A percentile compares a stretch with the other conserved stretches of the same genome.
Evolutionary conservation across 2,113 vertebrate species (phyloP).

Genomic region (Microcebus tavaratra): DNA sequence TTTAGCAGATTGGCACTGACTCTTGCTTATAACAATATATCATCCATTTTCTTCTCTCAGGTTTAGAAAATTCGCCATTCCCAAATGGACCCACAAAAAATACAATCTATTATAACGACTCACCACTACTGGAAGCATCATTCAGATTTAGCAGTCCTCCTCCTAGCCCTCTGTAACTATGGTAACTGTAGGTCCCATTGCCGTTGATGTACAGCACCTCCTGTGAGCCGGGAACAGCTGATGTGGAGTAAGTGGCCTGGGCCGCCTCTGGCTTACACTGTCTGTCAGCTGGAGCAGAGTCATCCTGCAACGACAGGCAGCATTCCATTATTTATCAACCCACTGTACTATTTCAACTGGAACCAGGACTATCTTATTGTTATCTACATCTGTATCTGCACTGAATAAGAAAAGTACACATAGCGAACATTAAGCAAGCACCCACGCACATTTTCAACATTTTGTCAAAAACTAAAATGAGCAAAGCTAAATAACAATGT

Average conservation of each 20-base stretch:
- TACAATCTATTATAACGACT: slow-evolving; percentile 74
- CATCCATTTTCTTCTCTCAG: not conserved
- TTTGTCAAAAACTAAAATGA: slow-evolving; percentile 37
- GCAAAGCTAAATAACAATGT: not conserved
- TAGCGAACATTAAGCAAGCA: slow-evolving; percentile 13
- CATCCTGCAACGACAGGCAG: slow-evolving; percentile 84
- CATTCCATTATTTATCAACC: slow-evolving; percentile 15
- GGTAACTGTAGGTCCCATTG: slow-evolving; percentile 92
- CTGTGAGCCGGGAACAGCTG: slow-evolving; percentile 88
- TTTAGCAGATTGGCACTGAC: not conserved
- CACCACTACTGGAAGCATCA: slow-evolving; percentile 89
- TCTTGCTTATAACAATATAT: not conserved
- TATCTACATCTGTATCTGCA: not conserved
- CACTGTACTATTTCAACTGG: not conserved
- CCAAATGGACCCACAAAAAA: not conserved
- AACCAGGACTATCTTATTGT: not conserved
- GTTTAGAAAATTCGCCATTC: not conserved
- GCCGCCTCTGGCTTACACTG: slow-evolving; percentile 87
- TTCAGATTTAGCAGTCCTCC: slow-evolving; percentile 90
- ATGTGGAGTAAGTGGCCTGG: slow-evolving; percentile 87
- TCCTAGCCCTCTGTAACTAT: slow-evolving; percentile 90
- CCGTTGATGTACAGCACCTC: slow-evolving; percentile 92
- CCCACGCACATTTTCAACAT: slow-evolving; percentile 16
- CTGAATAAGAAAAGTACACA: not conserved
- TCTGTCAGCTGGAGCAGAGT: slow-evolving; percentile 86